Base-by-base conservation (phyloP, 2,888 invertebrate species). In the Volucella zonaria region DNA sequence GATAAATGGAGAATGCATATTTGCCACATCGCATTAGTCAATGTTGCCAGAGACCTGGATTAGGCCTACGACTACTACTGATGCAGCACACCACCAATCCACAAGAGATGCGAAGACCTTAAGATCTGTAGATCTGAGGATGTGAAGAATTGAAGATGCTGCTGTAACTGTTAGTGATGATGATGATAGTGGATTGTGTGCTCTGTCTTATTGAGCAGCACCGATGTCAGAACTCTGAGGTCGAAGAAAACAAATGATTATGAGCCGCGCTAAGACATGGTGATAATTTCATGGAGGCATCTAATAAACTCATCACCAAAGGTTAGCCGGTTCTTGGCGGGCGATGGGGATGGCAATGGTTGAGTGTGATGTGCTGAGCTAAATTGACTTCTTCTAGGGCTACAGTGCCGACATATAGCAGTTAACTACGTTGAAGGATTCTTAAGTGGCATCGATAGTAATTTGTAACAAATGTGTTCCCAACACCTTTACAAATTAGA, bases 1-100 rank as follows among this genome's bases (percentile, higher is more conserved):
- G 85, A 86, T 86, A 74, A 86, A 86, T 86, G 85, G 81, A 86
- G 85, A 86, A 86, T 81, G 85, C 85, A 86, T 86, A 86, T 81
- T 86, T 81, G 85, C 85, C 81, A 81, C 81, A 81, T 86, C 85
- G 56, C 85, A 86, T 86, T 80, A 86, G 85, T 86, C 77, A 81
- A 76, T 76, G 85, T 62, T 85, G 80, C 43, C 45, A 12, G 67
- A 54, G 54, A 66, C 71, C 66, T 23, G 47, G 66, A 71, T 81
- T 66, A 64, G 59, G 23, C 43, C 45, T 70, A 40, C 31, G 38
- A 10, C 3, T 11, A 68, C 49, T 43, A 49, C 43, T 43, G 74
- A 52, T 43, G 62, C 70, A 38, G 81, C 81, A 71, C 23, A 58
- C 31, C 56, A 68, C 67, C 75, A n/a, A 14, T 31, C 40, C 15